Evolutionary conservation across 2,888 invertebrate genomes (phyloP).

Genomic region (Scaptomyza cyrtandrae): DNA sequence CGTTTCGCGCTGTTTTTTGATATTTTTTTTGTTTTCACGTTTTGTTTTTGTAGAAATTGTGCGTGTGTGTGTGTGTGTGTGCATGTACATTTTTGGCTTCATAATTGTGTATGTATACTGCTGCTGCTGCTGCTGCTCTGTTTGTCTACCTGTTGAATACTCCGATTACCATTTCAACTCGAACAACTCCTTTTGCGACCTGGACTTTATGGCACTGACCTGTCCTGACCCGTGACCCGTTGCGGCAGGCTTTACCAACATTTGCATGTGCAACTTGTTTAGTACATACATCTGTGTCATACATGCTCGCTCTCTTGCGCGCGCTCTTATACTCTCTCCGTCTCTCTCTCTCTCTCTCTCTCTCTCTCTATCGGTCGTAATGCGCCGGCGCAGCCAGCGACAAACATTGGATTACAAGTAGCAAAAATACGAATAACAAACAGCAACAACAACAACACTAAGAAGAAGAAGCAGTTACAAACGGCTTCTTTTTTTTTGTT

Average conservation of each 20-base stretch:
- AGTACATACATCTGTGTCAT: background rate
- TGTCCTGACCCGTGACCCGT: slow-evolving; percentile 43
- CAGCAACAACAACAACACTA: background rate
- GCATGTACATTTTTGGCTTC: slow-evolving; percentile 11
- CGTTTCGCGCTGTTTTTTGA: slow-evolving; percentile 26
- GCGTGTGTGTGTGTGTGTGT: background rate
- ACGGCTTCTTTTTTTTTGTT: slow-evolving; percentile 19
- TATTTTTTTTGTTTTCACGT: slow-evolving; percentile 7
- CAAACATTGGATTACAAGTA: slow-evolving; percentile 34
- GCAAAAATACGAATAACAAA: background rate
- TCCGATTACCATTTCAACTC: background rate
- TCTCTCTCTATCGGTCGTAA: background rate
- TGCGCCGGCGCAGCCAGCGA: slow-evolving; percentile 30
- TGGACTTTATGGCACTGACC: slow-evolving; percentile 38
- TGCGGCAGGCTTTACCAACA: slow-evolving; percentile 34
- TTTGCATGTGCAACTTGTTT: slow-evolving; percentile 20
- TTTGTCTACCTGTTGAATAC: background rate
- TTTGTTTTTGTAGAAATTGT: slow-evolving; percentile 25
- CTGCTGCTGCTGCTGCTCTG: slow-evolving; percentile 11
- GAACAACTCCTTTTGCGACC: slow-evolving; percentile 2
- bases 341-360: background rate
- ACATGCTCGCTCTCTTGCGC: slow-evolving; percentile 8
- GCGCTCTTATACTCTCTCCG: too few species aligned
- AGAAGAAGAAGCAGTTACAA: slow-evolving; percentile 1
- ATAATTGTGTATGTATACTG: slow-evolving; percentile 16